phyloP scores from a whole-genome alignment of 2,888 invertebrate species.

The Cremastinae sp. region DNA sequence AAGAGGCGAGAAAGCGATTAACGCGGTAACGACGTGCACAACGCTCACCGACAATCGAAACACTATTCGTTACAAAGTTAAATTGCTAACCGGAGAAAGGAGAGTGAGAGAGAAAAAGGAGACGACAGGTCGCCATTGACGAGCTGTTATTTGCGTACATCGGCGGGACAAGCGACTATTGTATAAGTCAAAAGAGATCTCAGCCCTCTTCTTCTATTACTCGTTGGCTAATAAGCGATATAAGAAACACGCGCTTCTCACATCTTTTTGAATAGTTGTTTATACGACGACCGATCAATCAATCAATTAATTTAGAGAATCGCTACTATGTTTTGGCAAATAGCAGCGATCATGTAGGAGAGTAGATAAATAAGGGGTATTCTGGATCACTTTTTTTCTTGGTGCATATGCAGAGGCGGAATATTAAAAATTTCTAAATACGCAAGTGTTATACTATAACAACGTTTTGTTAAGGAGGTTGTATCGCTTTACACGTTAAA shows the following conservation, averaged over 20 bases:
- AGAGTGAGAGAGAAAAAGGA: conserved; percentile 14
- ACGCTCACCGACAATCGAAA: conserved; percentile 65
- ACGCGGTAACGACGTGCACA: conserved; percentile 54
- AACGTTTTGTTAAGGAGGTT: no score
- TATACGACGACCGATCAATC: conserved; percentile 43
- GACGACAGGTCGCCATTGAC: conserved; percentile 75
- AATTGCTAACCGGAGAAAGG: conserved; percentile 67
- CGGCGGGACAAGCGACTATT: conserved; percentile 70
- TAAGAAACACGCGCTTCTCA: conserved; percentile 1
- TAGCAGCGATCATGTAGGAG: no score
- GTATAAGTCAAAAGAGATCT: conserved; percentile 53
- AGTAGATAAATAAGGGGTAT: no score
- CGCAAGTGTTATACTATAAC: no score
- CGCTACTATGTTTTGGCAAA: conserved; percentile 9
- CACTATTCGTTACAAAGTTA: conserved; percentile 70
- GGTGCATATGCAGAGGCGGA: no score
- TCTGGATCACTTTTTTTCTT: no score
- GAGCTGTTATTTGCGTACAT: conserved; percentile 54
- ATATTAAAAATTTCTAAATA: no score
- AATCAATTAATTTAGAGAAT: conserved; percentile 34
- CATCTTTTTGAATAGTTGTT: conserved; percentile 10
- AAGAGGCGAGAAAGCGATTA: conserved; percentile 70
- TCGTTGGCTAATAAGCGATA: conserved; percentile 28
- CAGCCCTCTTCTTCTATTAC: neutral
- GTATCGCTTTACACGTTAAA: no score